Percentiles rank a stretch among this genome's conserved stretches.
phyloP scores from a whole-genome alignment of 2,797 vertebrate species.

The Hirundo rustica region DNA sequence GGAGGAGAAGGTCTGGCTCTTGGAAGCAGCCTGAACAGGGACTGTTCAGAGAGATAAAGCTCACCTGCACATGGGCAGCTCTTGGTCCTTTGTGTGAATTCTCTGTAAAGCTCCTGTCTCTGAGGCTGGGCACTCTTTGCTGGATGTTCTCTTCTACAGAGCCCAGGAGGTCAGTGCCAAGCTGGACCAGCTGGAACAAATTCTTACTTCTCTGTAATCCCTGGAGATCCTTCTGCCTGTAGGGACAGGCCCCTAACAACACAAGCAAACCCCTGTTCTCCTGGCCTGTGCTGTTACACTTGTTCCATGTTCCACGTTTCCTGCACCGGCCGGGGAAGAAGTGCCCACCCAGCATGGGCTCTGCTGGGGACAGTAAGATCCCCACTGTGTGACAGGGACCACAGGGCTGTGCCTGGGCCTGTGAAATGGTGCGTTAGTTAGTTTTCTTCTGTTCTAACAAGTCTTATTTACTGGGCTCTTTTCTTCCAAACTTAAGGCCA shows the following conservation, averaged over 20 bases:
- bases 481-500: neutral
- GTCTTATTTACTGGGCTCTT: neutral
- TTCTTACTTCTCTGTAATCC: neutral
- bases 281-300: neutral
- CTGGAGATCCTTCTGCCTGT: neutral
- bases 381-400: neutral
- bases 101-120: neutral
- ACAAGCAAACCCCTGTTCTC: neutral
- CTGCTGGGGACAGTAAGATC: neutral
- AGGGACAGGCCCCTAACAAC: neutral
- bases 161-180: neutral
- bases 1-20: neutral
- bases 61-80: neutral
- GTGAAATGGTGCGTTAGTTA: neutral
- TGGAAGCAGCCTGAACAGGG: neutral
- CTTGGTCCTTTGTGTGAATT: neutral
- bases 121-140: neutral
- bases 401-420: neutral
- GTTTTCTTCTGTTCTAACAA: neutral
- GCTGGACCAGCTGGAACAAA: neutral
- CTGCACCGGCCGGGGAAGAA: no score
- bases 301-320: rapidly evolving
- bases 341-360: neutral
- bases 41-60: neutral
- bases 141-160: neutral